Conservation (phyloP, 2,797 vertebrate species). For the Meda fulgida region DNA sequence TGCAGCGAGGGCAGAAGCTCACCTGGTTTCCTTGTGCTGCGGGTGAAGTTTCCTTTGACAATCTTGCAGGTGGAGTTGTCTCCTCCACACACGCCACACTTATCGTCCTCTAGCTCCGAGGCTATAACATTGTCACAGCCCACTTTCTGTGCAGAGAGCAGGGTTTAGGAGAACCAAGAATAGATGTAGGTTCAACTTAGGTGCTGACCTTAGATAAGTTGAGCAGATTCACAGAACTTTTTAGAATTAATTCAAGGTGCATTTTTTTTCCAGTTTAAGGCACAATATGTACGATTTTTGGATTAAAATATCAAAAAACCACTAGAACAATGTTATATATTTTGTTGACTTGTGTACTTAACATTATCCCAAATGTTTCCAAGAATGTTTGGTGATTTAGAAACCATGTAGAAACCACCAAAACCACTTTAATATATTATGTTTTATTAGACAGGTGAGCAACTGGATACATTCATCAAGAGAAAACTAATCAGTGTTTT, state of each 20-base stretch:
- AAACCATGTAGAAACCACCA: no score
- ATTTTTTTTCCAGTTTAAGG: background rate
- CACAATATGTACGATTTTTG: no score
- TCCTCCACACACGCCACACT: constrained; percentile 94
- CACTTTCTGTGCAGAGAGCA: constrained; percentile 83
- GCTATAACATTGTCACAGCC: constrained; percentile 94
- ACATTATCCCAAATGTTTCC: no score
- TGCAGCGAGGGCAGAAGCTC: background rate
- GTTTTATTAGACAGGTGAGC: no score
- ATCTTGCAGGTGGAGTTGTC: constrained; percentile 93
- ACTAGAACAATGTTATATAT: no score
- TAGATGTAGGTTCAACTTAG: background rate
- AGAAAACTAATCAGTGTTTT: no score
- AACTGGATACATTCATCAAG: no score
- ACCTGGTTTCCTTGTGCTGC: constrained; percentile 89
- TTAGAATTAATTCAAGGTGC: background rate
- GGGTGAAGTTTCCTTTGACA: constrained; percentile 93
- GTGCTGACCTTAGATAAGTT: background rate
- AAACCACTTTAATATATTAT: no score
- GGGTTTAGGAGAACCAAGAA: background rate
- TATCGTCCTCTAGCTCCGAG: constrained; percentile 90
- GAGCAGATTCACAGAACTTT: background rate
- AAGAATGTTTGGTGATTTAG: no score
- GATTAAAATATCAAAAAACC: no score
- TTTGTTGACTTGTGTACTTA: no score